Conservation (phyloP, 2,888 invertebrate genomes). For the Apodemia hepburni region DNA sequence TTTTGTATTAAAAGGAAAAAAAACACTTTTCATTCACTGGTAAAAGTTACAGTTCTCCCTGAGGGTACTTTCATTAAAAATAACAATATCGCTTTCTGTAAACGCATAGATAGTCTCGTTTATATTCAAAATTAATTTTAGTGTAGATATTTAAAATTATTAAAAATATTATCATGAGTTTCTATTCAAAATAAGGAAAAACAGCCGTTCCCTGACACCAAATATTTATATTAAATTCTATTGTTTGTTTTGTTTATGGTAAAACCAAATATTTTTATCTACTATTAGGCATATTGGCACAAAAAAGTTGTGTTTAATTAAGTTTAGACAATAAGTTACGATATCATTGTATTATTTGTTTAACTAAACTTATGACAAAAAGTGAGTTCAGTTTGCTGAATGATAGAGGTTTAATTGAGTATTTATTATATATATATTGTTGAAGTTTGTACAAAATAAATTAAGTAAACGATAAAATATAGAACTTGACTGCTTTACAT, state of each 20-base stretch:
- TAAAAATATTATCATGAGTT: background rate
- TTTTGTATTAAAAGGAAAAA: constrained; percentile 9
- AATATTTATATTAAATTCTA: constrained; percentile 29
- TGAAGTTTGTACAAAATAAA: constrained; percentile 82
- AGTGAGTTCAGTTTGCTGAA: constrained; percentile 81
- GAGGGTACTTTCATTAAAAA: too few relatives aligned
- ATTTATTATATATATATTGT: constrained; percentile 81
- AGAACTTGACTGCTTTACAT: constrained; percentile 80
- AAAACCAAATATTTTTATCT: constrained; percentile 71
- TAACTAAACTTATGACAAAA: constrained; percentile 76
- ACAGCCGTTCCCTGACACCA: constrained; percentile 34
- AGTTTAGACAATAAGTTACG: constrained; percentile 80
- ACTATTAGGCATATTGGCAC: constrained; percentile 80
- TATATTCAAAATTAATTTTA: constrained; percentile 7
- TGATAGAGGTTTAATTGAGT: constrained; percentile 80
- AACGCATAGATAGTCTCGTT: constrained; percentile 3
- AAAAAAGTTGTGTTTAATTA: constrained; percentile 80
- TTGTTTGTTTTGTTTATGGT: constrained; percentile 51
- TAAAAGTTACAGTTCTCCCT: background rate
- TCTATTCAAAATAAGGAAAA: background rate
- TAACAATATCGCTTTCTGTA: background rate
- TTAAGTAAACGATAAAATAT: constrained; percentile 81
- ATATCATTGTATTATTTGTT: constrained; percentile 76
- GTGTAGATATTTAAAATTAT: constrained; percentile 6
- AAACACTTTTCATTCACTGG: background rate